Conservation (phyloP, 2,113 vertebrate species). For the Rhombomys opimus region DNA sequence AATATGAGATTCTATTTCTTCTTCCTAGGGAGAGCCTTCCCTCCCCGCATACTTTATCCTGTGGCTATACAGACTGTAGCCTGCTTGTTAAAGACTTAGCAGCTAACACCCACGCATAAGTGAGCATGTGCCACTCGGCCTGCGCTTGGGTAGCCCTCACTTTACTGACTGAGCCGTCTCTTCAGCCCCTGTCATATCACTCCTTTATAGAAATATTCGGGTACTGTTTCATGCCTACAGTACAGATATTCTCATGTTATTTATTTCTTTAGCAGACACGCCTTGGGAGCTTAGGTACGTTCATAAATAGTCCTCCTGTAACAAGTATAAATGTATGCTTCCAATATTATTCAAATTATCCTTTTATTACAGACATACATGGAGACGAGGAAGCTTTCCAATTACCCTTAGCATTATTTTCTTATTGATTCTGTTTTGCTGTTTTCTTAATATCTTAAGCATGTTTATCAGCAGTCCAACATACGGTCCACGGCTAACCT, state of each 20-base stretch:
- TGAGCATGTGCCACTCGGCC: too few relatives aligned
- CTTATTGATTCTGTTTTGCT: neutral
- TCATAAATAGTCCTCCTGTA: neutral
- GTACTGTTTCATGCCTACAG: neutral
- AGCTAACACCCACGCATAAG: neutral
- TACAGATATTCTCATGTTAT: constrained; percentile 4
- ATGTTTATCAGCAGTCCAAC: neutral
- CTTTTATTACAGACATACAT: neutral
- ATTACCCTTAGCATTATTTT: neutral
- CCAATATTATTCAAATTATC: neutral
- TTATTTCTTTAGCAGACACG: constrained; percentile 27
- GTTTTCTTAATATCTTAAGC: constrained; percentile 18
- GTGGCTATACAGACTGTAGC: neutral
- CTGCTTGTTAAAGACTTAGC: neutral
- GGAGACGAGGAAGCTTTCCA: neutral
- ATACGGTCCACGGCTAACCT: neutral
- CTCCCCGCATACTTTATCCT: neutral
- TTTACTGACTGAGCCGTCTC: neutral
- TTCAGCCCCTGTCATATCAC: neutral
- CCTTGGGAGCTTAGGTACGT: neutral
- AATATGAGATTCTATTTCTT: neutral
- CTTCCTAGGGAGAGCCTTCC: too few relatives aligned
- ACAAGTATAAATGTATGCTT: constrained; percentile 5
- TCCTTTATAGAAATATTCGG: constrained; percentile 8
- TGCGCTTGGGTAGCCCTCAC: neutral